Evolutionary conservation across 53 echinoderm and acorn worm genomes (phyloP).

Genomic region (Echinarachnius parma): DNA sequence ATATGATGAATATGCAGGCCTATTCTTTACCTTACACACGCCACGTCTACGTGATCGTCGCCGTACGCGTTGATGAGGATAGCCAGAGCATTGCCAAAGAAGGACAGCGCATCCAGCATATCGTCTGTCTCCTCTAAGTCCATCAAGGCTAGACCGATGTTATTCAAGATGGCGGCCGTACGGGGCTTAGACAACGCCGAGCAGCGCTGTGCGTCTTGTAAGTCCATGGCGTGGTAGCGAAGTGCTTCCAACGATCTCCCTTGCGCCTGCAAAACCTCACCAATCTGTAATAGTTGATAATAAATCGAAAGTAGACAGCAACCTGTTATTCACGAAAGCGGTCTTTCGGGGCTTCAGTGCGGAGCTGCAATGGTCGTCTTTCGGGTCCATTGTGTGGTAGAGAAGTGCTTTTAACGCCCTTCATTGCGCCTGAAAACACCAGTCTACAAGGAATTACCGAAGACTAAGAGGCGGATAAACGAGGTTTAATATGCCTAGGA

Average conservation of each 20-base stretch:
- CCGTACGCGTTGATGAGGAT: conserved; percentile 49
- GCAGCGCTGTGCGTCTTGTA: conserved; percentile 59
- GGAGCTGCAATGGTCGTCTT: too few relatives aligned
- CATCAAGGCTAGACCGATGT: conserved; percentile 71
- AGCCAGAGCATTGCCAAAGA: conserved; percentile 27
- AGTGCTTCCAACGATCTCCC: conserved; percentile 62
- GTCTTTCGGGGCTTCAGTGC: too few relatives aligned
- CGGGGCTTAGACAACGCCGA: conserved; percentile 73
- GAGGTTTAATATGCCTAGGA: too few relatives aligned
- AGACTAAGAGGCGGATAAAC: too few relatives aligned
- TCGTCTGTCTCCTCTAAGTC: conserved; percentile 37
- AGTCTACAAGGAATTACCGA: too few relatives aligned
- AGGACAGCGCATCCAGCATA: conserved; percentile 7
- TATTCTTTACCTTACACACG: conserved; percentile 52
- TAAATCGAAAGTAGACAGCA: too few relatives aligned
- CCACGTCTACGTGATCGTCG: conserved; percentile 41
- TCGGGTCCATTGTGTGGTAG: too few relatives aligned
- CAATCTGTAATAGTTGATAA: too few relatives aligned
- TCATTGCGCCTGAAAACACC: too few relatives aligned
- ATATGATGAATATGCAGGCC: too few relatives aligned
- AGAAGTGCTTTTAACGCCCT: too few relatives aligned
- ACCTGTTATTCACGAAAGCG: too few relatives aligned
- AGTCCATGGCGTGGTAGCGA: conserved; percentile 59
- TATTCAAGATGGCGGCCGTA: conserved; percentile 76
- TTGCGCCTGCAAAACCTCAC: conserved; percentile 69